Evolutionary conservation across 2,888 invertebrate genomes (phyloP), one percentile per base, ranked within the genome.

Genomic region (Acleris laterana): DNA sequence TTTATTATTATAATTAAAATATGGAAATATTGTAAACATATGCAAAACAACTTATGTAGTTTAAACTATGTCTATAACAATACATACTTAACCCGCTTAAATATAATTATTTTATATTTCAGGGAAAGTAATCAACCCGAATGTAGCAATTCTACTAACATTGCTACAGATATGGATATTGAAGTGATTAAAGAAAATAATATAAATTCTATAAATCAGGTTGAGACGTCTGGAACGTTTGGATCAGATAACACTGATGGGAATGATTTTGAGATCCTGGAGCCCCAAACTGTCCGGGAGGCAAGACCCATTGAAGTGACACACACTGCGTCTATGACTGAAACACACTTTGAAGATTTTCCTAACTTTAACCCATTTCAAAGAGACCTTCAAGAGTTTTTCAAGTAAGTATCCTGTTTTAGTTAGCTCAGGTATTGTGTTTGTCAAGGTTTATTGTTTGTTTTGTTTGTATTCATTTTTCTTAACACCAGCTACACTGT

Each of bases 351-450:
- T 16, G 78, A 80, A 57, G 75, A 77, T 58, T 44, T 69, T 20
- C 68, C 50, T 58, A 77, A 71, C 62, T 62, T 74, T 16, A 78
- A 80, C 69, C 78, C 79, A 11, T 83, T 88, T 62, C 81, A 86
- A 17, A 81, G 76, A 55, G 81, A 89, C 59, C 70, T 89, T 62
- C 82, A 86, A 69, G 87, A 89, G 51, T 88, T 83, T 77, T 77
- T 86, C 67, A 87, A 82, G 90, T 91, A 72, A 58, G 65, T 28
- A 44, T 42, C 60, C 46, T 46, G 44, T n/a, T 32, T 11, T 13
- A 38, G 13, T 19, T 44, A 11, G 17, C 17, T 17, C 32, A 9
- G n/a, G 28, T 52, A 52, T 46, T n/a, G 0, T n/a, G 5, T 20
- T 22, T 25, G 5, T 20, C 20, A 25, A 13, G 13, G 50, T 16